Base-by-base conservation (phyloP, 2,797 vertebrate genomes). In the Onychomys torridus region DNA sequence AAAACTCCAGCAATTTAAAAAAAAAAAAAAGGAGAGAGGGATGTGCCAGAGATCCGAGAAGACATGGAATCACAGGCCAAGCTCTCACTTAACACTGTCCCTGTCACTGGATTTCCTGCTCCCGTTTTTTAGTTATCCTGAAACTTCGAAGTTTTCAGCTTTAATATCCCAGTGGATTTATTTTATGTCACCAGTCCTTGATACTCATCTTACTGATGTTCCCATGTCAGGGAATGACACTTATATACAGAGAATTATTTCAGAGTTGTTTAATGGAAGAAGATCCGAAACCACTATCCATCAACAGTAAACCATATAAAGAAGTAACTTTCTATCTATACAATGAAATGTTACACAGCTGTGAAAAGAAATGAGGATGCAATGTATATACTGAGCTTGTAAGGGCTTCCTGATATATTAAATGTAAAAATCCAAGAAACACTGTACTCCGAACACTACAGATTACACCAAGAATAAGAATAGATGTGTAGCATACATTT, bases 271-370 rank as follows among this genome's bases (percentile, higher is more conserved):
- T 78, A 92, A 93, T 32, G 87, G 81, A 94, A 71, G 92, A 87
- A 81, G 32, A 94, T 93, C 89, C 94, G 90, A 95, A 96, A 87
- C 46, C 69, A 93, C 27, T 89, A 16, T 40, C 57, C 29, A 89
- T 84, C 43, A 84, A 83, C 81, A 89, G 19, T 19, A 16, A 43
- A 79, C 69, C 82, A 43, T 71, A 96, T 88, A 90, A 95, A 95
- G 91, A 89, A 94, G 91, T 91, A 34, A 78, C 32, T 52, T 87
- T 79, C 61, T 23, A 89, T 57, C 23, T 27, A 67, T 63, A 63
- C 12, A 71, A 23, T 52, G 21, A 67, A 92, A 92, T 79, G n/a
- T 71, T 94, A 77, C 73, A 11, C 37, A 86, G 27, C 40, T 94
- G 40, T 93, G 82, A 86, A 95, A 95, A 89, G 40, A 93, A 94